These are phyloP conservation scores for Pristionchus mayeri DNA, from an alignment of 2,888 invertebrate species.

Conservation along the genomic window DNA sequence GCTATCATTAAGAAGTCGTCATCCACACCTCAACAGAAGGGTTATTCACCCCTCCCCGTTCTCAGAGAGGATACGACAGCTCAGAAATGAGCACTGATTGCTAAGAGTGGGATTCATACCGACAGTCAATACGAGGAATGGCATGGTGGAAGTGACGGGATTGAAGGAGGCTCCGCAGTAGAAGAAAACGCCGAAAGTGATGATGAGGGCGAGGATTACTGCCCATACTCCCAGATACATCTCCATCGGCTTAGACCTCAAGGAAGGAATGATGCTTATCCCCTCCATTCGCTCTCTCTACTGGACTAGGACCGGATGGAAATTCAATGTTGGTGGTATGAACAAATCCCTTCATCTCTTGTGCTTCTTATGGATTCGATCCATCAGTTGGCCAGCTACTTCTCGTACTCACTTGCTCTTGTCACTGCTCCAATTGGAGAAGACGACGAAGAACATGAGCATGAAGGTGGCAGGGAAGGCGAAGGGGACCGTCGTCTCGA, in stretches of 20 bases:
- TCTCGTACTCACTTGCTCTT: conserved; percentile 57
- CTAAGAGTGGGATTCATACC: no score
- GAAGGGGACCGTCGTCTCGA: conserved; percentile 73
- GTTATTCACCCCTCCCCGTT: not conserved
- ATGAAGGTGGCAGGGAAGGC: conserved; percentile 73
- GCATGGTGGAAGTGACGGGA: conserved; percentile 75
- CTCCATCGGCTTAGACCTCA: conserved; percentile 74
- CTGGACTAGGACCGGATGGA: no score
- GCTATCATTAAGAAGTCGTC: conserved; percentile 75
- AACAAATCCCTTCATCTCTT: not conserved
- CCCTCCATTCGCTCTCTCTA: no score
- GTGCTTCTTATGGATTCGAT: no score
- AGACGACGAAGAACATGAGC: conserved; percentile 73
- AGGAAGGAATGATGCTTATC: no score
- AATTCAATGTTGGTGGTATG: no score
- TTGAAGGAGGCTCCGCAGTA: conserved; percentile 73
- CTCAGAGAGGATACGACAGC: not conserved
- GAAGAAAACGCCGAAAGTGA: conserved; percentile 74
- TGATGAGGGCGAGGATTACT: conserved; percentile 70
- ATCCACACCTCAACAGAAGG: conserved; percentile 65
- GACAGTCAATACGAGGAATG: conserved; percentile 73
- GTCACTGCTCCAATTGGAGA: conserved; percentile 70
- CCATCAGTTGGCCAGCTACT: no score
- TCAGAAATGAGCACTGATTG: no score
- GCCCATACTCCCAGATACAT: conserved; percentile 74